Evolutionary conservation across 2,888 invertebrate genomes (phyloP).

Genomic region (Julus scanicus): DNA sequence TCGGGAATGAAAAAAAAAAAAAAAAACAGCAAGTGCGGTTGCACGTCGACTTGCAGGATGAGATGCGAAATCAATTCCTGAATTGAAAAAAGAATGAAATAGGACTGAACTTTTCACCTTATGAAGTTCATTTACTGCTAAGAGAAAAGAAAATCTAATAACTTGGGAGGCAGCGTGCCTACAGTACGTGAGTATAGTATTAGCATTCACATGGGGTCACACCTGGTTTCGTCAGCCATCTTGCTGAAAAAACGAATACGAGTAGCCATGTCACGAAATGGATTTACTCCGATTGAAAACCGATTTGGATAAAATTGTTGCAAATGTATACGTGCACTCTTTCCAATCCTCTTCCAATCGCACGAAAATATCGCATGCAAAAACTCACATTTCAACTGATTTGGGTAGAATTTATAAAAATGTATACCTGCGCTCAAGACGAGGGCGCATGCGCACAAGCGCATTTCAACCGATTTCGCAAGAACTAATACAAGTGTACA

Average conservation of each 20-base stretch:
- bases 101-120: conserved; percentile 28
- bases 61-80: conserved; percentile 11
- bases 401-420: too few relatives aligned
- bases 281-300: too few relatives aligned
- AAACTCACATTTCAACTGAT: too few relatives aligned
- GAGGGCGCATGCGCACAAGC: too few relatives aligned
- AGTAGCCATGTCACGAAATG: neutral
- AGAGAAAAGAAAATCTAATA: conserved; percentile 10
- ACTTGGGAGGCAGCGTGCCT: neutral
- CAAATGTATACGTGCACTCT: too few relatives aligned
- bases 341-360: too few relatives aligned
- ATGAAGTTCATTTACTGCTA: neutral
- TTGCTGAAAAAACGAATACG: too few relatives aligned
- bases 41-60: neutral
- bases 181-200: neutral
- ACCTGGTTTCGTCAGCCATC: neutral
- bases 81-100: conserved; percentile 24
- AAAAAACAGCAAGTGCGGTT: neutral
- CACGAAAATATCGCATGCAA: too few relatives aligned
- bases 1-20: neutral
- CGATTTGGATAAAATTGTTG: too few relatives aligned
- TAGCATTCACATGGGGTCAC: neutral
- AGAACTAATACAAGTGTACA: too few relatives aligned
- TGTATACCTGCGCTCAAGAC: too few relatives aligned
- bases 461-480: too few relatives aligned